These are phyloP conservation scores for Falco punctatus DNA, from an alignment of 2,113 vertebrate species.

Conservation along the genomic window DNA sequence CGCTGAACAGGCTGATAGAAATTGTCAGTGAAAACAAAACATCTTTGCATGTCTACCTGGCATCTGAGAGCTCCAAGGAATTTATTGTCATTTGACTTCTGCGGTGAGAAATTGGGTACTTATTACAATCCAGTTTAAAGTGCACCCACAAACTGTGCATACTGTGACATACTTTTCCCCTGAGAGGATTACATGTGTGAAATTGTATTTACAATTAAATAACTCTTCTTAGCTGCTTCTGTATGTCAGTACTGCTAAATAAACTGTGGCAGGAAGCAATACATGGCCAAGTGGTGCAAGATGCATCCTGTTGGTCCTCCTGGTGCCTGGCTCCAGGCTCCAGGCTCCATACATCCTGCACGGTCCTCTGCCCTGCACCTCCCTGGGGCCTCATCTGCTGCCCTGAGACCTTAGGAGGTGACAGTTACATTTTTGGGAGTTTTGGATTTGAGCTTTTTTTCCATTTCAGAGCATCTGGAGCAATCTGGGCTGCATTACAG, in stretches of 20 bases:
- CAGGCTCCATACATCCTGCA: background rate
- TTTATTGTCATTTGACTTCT: background rate
- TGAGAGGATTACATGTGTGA: background rate
- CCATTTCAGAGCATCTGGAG: background rate
- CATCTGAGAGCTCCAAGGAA: background rate
- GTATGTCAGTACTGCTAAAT: background rate
- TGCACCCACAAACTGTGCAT: background rate
- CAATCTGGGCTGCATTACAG: background rate
- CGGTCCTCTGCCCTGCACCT: background rate
- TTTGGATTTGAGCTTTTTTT: background rate
- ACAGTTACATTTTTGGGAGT: background rate
- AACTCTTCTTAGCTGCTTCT: background rate
- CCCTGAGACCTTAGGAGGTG: background rate
- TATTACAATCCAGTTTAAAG: background rate
- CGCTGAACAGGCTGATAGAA: background rate
- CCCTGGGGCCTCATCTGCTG: background rate
- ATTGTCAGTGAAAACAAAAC: background rate
- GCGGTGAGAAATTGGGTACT: background rate
- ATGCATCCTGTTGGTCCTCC: background rate
- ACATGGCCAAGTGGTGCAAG: fast-evolving
- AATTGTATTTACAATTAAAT: background rate
- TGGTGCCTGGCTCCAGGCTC: background rate
- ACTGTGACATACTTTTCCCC: background rate
- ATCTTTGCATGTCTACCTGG: background rate
- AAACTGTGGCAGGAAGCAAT: background rate